phyloP scores from a whole-genome alignment of 2,888 invertebrate species.

The Cancer borealis region DNA sequence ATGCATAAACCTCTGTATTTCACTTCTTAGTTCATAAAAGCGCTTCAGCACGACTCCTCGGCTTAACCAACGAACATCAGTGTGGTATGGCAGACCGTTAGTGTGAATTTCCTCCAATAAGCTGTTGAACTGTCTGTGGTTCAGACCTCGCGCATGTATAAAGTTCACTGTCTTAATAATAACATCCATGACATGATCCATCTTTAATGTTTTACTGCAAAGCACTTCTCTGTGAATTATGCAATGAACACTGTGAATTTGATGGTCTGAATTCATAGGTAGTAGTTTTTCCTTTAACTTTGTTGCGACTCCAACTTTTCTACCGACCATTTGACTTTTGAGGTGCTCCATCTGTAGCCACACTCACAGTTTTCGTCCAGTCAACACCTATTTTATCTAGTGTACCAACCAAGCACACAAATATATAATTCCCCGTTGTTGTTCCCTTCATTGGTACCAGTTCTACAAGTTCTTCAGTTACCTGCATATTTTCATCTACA shows the following conservation, averaged over 20 bases:
- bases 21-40: constrained; percentile 2
- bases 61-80: constrained; percentile 47
- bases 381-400: neutral
- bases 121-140: constrained; percentile 38
- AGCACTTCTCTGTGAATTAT: too few relatives aligned
- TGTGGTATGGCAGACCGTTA: constrained; percentile 17
- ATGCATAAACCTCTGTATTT: constrained; percentile 45
- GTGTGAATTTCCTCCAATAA: neutral
- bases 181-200: too few relatives aligned
- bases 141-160: neutral
- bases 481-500: constrained; percentile 51
- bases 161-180: constrained; percentile 36
- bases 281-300: constrained; percentile 44
- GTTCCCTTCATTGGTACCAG: constrained; percentile 55
- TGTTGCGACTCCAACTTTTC: constrained; percentile 38
- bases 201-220: too few relatives aligned
- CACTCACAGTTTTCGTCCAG: constrained; percentile 35
- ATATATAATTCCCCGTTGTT: neutral
- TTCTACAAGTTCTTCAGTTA: constrained; percentile 71
- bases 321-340: constrained; percentile 46
- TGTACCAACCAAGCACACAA: constrained; percentile 11
- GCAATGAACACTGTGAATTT: too few relatives aligned
- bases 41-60: constrained; percentile 52
- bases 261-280: neutral
- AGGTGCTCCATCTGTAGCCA: constrained; percentile 46